Percentiles rank a stretch among this genome's conserved stretches.
These are phyloP conservation scores for Ylistrum balloti DNA, from an alignment of 1,140 invertebrate genomes.

Conservation along the genomic window DNA sequence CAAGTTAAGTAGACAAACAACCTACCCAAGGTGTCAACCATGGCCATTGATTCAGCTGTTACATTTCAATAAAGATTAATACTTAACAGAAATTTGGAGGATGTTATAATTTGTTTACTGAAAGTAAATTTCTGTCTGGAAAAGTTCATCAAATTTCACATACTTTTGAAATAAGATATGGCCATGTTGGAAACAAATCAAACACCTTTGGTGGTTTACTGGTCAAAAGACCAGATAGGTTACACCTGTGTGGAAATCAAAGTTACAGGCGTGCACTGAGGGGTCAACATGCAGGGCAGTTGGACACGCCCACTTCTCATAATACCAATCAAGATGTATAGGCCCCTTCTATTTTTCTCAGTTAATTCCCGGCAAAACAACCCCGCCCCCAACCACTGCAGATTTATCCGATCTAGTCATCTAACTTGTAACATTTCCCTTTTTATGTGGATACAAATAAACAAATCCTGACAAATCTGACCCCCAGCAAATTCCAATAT, in stretches of 20 bases:
- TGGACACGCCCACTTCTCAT: background rate
- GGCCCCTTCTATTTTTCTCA: no score
- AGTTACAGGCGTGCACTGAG: conserved; percentile 16
- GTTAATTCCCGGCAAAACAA: no score
- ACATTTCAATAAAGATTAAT: background rate
- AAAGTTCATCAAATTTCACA: background rate
- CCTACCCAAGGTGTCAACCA: background rate
- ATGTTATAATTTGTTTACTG: background rate
- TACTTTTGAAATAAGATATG: background rate
- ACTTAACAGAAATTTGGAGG: background rate
- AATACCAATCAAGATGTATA: background rate
- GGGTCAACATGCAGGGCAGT: conserved; percentile 20
- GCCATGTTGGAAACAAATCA: background rate
- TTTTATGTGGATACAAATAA: background rate
- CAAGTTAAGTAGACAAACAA: background rate
- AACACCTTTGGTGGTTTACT: conserved; percentile 9
- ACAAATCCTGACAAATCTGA: background rate
- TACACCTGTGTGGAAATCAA: conserved; percentile 1
- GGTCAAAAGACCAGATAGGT: background rate
- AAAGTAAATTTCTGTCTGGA: background rate
- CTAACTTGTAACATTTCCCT: background rate
- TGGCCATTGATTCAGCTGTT: background rate
- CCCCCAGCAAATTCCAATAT: background rate
- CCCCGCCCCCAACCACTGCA: background rate
- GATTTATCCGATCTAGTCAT: background rate